phyloP scores from a whole-genome alignment of 1,140 invertebrate genomes.

The Camponotus floridanus region DNA sequence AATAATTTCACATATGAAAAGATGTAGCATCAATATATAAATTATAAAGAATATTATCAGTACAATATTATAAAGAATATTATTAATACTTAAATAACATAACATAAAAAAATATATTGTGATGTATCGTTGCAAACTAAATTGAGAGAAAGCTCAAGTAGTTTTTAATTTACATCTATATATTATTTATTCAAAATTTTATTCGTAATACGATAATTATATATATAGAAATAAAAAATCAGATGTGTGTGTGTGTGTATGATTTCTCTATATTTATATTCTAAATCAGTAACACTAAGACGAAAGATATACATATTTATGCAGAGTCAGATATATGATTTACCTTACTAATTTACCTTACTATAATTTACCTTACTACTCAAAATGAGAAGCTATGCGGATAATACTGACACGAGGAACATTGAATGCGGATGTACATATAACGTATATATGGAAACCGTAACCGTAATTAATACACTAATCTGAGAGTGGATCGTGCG shows the following conservation, averaged over 20 bases:
- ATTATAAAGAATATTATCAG: neutral
- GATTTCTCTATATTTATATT: neutral
- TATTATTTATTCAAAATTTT: neutral
- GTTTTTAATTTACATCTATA: neutral
- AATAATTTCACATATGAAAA: neutral
- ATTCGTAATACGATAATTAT: neutral
- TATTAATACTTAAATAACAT: neutral
- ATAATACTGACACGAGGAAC: conserved; percentile 38
- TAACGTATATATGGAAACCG: conserved; percentile 28
- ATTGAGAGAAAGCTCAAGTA: neutral
- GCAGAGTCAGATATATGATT: neutral
- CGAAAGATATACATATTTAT: neutral
- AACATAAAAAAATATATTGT: neutral
- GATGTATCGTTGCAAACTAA: neutral
- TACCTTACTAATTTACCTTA: neutral
- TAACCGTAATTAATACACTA: conserved; percentile 62
- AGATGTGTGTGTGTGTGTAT: neutral
- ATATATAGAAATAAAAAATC: neutral
- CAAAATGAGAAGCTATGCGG: conserved; percentile 14
- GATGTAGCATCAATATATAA: neutral
- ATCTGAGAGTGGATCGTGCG: conserved; percentile 56
- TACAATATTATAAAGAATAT: neutral
- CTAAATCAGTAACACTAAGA: neutral
- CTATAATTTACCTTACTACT: too few relatives aligned
- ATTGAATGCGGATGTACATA: conserved; percentile 23